Percentiles rank a stretch among this genome's conserved stretches.
Evolutionary conservation across 2,113 vertebrate species (phyloP).

Genomic region (Podocnemis expansa): DNA sequence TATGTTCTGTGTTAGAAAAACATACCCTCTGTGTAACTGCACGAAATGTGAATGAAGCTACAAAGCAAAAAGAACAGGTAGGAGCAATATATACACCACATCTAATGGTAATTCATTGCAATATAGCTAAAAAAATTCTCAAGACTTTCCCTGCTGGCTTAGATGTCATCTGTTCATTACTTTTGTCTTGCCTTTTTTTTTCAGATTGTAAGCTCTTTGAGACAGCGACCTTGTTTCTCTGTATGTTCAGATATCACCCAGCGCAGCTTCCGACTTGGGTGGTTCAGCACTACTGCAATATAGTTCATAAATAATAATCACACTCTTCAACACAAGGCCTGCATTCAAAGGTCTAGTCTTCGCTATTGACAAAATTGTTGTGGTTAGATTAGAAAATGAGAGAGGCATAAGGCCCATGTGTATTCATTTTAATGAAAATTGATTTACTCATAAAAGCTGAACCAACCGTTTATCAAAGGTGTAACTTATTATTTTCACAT

Average conservation of each 20-base stretch:
- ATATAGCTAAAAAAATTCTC: background rate
- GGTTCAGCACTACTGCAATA: background rate
- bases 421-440: background rate
- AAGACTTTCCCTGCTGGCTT: background rate
- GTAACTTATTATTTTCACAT: background rate
- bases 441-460: background rate
- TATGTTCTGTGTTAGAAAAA: background rate
- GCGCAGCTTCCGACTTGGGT: background rate
- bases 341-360: background rate
- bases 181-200: background rate
- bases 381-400: background rate
- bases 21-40: background rate
- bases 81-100: background rate
- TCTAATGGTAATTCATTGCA: background rate
- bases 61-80: background rate
- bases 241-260: background rate
- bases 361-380: background rate
- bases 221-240: background rate
- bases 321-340: background rate
- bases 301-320: background rate
- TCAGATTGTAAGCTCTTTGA: background rate
- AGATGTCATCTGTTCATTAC: background rate
- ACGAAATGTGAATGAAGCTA: background rate
- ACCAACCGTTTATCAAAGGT: background rate
- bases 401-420: background rate